Evolutionary conservation across 1,140 invertebrate species (phyloP), one percentile per base, ranked within the genome.

Genomic region (Sycophila sp.): DNA sequence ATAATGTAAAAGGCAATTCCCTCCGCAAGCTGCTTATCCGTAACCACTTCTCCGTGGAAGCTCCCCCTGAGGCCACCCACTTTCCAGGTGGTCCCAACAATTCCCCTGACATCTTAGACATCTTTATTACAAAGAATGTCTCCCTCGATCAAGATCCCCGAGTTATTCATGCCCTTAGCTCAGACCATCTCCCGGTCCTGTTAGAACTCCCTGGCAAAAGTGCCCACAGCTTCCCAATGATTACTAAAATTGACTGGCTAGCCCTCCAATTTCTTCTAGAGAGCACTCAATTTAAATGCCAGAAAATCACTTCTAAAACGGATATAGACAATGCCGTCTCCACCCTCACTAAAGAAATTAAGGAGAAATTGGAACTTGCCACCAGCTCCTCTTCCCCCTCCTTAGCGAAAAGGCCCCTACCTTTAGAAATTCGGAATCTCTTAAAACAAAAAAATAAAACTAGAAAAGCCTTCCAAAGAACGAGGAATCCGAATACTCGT

Each of bases 151-250:
- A 32, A 34, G 32, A 58, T 19, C 38, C 56, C 1, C 47, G 42
- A 45, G 13, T n/a, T n/a, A 0, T 53, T 0, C 19, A 22, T 0
- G 1, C 6, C 1, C 55, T 67, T 4, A 68, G 34, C 38, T 72
- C 64, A 4, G 47, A 72, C 26, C 65, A 68, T 34, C 47, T 28
- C 6, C 59, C 68, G 22, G 55, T 59, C 6, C 4, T 56, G 17
- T 19, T 69, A 2, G 66, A 69, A 38, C 32, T 70, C 2, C 22
- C 51, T 4, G 13, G 11, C 17, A 6, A 1, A 4, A 19, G 7
- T 10, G 1, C 1, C 1, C 28, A 5, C 2, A 6, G 8, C 3
- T 26, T 5, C 2, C 30, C 30, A 0, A 55, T n/a, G 0, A 13
- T 45, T 34, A 15, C 19, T 4, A 34, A 26, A 67, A 58, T 24